Conservation (phyloP, 2,888 invertebrate genomes). For the Agriopis marginaria region DNA sequence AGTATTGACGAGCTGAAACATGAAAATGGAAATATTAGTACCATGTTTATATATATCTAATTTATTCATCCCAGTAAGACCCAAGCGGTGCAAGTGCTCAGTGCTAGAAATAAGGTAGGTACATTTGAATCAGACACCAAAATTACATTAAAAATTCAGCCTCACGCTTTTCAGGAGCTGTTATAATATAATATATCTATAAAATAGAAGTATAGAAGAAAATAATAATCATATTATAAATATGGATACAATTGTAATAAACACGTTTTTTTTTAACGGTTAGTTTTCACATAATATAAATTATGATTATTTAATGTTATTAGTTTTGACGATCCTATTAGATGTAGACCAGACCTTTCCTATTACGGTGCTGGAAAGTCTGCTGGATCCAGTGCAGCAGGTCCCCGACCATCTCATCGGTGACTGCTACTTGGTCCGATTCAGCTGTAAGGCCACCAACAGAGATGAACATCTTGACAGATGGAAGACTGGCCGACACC, state of each 20-base stretch:
- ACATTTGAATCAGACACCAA: constrained; percentile 15
- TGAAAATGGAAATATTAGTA: constrained; percentile 33
- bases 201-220: background rate
- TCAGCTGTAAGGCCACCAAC: constrained; percentile 77
- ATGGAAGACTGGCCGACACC: constrained; percentile 54
- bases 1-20: constrained; percentile 89
- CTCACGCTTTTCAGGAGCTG: constrained; percentile 13
- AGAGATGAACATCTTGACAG: constrained; percentile 55
- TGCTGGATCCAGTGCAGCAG: constrained; percentile 92
- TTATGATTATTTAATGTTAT: background rate
- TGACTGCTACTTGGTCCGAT: constrained; percentile 81
- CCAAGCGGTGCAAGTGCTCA: constrained; percentile 51
- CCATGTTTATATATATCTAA: background rate
- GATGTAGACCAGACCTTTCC: constrained; percentile 77
- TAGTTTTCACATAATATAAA: background rate
- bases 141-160: background rate
- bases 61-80: constrained; percentile 21
- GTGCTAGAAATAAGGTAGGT: constrained; percentile 18
- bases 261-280: no score
- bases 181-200: background rate
- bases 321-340: constrained; percentile 34
- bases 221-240: background rate
- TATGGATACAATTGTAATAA: no score
- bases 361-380: constrained; percentile 87
- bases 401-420: constrained; percentile 91